Evolutionary conservation across 2,888 invertebrate genomes (phyloP).

Genomic region (Sympetrum striolatum): DNA sequence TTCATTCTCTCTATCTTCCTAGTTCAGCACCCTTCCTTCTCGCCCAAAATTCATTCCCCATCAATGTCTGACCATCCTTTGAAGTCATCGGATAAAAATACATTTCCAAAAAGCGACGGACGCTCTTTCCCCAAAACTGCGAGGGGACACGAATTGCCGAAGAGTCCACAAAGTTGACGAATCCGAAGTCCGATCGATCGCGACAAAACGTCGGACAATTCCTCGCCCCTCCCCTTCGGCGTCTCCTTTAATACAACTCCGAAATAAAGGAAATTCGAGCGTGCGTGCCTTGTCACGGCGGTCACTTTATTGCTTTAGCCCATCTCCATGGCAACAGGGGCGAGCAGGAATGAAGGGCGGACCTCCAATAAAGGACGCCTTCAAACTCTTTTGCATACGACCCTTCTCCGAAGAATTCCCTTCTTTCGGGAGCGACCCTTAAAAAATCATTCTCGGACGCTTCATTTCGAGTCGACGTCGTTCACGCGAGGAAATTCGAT

Average conservation of each 20-base stretch:
- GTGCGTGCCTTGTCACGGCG: constrained; percentile 48
- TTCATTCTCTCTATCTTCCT: too few relatives aligned
- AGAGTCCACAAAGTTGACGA: neutral
- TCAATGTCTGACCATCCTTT: too few relatives aligned
- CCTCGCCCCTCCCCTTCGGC: constrained; percentile 43
- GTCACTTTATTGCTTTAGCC: constrained; percentile 50
- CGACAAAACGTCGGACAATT: constrained; percentile 5
- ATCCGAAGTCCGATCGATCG: neutral
- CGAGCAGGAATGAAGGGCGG: neutral
- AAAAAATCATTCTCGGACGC: neutral
- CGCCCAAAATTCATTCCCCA: too few relatives aligned
- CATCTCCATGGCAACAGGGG: constrained; percentile 48
- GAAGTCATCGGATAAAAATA: neutral
- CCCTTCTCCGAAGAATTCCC: constrained; percentile 1
- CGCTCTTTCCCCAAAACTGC: neutral
- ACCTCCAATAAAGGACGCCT: constrained; percentile 28
- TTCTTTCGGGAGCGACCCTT: neutral
- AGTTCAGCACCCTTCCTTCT: too few relatives aligned
- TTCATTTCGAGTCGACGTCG: neutral
- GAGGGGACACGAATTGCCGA: neutral
- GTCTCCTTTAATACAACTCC: neutral
- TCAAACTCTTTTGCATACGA: constrained; percentile 25
- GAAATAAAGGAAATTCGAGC: constrained; percentile 44
- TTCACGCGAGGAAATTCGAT: too few relatives aligned
- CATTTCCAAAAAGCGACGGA: neutral